Conservation (phyloP, 1,140 invertebrate species). For the Pemphigus obesinymphae region DNA sequence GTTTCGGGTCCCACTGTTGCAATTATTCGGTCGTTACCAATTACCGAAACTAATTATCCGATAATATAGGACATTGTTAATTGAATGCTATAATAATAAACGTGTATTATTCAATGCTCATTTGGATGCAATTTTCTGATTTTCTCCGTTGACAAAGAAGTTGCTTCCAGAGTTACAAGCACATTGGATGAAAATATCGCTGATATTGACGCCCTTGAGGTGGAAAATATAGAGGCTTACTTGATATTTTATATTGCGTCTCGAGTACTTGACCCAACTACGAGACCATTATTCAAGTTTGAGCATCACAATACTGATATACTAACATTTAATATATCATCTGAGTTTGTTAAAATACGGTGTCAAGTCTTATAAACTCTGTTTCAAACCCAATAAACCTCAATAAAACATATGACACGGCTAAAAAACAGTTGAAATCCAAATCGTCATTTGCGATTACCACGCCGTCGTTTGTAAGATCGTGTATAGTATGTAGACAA, state of each 20-base stretch:
- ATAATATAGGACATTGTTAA: background rate
- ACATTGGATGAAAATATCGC: background rate
- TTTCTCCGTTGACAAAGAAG: background rate
- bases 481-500: background rate
- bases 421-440: background rate
- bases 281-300: background rate
- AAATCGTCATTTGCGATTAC: background rate
- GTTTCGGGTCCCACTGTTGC: background rate
- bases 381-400: background rate
- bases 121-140: background rate
- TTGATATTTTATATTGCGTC: background rate
- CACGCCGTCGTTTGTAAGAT: fast-evolving
- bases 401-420: too few relatives aligned
- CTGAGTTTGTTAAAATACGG: background rate
- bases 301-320: background rate
- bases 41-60: background rate
- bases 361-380: background rate
- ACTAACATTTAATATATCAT: background rate
- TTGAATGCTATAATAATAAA: background rate
- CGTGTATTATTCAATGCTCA: background rate
- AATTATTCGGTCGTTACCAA: background rate
- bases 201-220: background rate
- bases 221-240: background rate
- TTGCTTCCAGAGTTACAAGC: background rate
- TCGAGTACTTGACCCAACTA: background rate